Evolutionary conservation across 2,888 invertebrate species (phyloP).

Genomic region (Bombyx huttoni): DNA sequence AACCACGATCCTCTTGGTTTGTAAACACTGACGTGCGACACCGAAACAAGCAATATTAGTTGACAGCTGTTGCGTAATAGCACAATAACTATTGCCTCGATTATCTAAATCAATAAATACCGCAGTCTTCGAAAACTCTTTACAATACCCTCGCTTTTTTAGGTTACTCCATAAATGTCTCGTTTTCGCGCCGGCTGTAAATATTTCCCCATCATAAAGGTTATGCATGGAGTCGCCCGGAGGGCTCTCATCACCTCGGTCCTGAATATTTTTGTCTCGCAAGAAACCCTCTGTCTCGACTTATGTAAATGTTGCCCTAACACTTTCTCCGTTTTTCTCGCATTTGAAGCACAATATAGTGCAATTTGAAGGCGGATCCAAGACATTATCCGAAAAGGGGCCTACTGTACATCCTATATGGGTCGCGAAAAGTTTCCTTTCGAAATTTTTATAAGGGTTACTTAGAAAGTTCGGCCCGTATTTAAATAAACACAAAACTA

Average conservation of each 20-base stretch:
- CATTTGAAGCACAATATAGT: conserved; percentile 63
- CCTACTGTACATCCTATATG: conserved; percentile 30
- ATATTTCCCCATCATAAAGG: conserved; percentile 63
- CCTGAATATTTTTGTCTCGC: conserved; percentile 65
- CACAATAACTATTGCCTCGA: conserved; percentile 29
- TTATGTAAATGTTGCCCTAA: conserved; percentile 68
- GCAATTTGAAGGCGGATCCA: conserved; percentile 61
- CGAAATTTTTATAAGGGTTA: too few relatives aligned
- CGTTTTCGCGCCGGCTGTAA: conserved; percentile 53
- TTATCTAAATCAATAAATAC: conserved; percentile 41
- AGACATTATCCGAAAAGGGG: conserved; percentile 51
- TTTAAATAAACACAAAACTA: too few relatives aligned
- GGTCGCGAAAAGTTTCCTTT: conserved; percentile 28
- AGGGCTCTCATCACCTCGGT: conserved; percentile 63
- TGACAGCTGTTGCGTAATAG: conserved; percentile 17
- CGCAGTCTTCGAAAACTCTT: conserved; percentile 22
- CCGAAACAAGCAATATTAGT: conserved; percentile 3
- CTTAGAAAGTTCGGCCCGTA: too few relatives aligned
- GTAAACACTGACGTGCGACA: conserved; percentile 42
- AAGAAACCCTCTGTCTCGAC: conserved; percentile 65
- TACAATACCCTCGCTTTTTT: conserved; percentile 33
- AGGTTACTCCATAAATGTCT: conserved; percentile 50
- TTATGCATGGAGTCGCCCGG: conserved; percentile 51
- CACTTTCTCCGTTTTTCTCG: conserved; percentile 67
- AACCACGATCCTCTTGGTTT: conserved; percentile 40